Conservation (phyloP, 2,797 vertebrate genomes). For the Spinus olivaceus region DNA sequence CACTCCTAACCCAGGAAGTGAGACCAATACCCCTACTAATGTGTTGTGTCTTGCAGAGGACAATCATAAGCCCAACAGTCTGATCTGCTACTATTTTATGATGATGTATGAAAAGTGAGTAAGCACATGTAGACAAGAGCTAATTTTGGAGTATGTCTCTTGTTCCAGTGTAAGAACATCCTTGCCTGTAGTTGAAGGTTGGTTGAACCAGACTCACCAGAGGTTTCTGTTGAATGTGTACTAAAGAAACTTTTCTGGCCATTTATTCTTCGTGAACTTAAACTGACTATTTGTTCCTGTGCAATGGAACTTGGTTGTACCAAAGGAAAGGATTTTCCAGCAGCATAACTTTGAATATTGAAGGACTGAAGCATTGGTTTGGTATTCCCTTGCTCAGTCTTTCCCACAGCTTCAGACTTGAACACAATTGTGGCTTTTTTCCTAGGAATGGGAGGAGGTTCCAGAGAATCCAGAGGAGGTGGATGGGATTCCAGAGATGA, state of each 20-base stretch:
- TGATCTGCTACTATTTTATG: conserved; percentile 53
- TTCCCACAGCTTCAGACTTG: conserved; percentile 33
- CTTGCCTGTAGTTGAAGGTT: neutral
- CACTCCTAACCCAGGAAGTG: conserved; percentile 54
- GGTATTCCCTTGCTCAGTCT: conserved; percentile 36
- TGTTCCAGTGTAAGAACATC: neutral
- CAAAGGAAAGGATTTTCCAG: neutral
- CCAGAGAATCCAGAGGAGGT: conserved; percentile 86
- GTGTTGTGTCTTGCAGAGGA: conserved; percentile 37
- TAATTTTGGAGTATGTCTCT: neutral
- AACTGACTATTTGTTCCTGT: neutral
- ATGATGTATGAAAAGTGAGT: neutral
- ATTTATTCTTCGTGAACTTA: neutral
- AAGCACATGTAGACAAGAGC: neutral
- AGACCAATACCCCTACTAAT: conserved; percentile 32
- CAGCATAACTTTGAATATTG: neutral
- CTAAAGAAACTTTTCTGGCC: neutral
- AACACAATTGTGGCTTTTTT: conserved; percentile 73
- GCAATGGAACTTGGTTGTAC: neutral
- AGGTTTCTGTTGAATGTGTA: neutral
- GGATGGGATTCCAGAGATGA: conserved; percentile 81
- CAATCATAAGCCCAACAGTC: conserved; percentile 31
- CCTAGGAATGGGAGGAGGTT: conserved; percentile 85
- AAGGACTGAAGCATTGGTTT: conserved; percentile 9
- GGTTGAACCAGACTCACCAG: neutral